Evolutionary conservation across 2,113 vertebrate species (phyloP).

Genomic region (Phoenicopterus ruber): DNA sequence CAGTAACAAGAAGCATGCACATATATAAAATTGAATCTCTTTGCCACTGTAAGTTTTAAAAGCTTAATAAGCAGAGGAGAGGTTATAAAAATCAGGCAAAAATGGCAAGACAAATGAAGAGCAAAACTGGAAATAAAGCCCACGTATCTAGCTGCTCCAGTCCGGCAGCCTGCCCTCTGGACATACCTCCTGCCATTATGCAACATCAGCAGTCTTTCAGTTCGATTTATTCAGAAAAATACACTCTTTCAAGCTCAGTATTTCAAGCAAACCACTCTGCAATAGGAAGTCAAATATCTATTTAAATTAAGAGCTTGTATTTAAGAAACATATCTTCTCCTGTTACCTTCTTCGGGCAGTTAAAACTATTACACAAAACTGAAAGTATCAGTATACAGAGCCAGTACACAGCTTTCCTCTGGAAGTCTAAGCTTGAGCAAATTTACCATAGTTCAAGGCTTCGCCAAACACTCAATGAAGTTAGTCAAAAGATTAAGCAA

Average conservation of each 20-base stretch:
- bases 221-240: background rate
- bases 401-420: background rate
- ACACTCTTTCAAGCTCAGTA: background rate
- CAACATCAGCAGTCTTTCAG: background rate
- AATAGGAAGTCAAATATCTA: slow-evolving; percentile 8
- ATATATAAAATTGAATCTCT: background rate
- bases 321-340: background rate
- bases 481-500: background rate
- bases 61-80: background rate
- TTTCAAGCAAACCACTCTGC: background rate
- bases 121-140: background rate
- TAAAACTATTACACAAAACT: background rate
- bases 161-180: background rate
- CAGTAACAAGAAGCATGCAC: background rate
- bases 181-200: background rate
- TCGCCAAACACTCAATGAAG: background rate
- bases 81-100: background rate
- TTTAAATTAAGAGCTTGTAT: slow-evolving; percentile 1
- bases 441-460: background rate
- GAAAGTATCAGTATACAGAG: background rate
- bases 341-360: background rate
- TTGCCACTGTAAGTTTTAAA: background rate
- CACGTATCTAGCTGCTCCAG: accelerated
- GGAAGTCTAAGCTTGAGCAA: background rate
- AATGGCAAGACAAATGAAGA: background rate